These are phyloP conservation scores for Acipenser ruthenus DNA, from an alignment of 2,797 vertebrate genomes.

Conservation along the genomic window DNA sequence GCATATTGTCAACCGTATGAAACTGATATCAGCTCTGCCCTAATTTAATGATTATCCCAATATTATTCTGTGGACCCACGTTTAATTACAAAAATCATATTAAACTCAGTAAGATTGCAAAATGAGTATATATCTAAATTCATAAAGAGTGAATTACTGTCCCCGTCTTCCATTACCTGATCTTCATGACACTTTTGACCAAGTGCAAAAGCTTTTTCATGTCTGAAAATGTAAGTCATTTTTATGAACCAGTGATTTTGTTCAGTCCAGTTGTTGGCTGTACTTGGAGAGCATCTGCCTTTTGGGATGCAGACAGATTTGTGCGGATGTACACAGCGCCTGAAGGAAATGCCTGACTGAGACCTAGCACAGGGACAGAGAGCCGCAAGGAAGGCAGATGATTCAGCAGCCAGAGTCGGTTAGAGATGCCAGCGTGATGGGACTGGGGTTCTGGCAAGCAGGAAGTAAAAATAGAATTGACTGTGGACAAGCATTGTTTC, in stretches of 20 bases:
- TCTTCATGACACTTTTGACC: conserved; percentile 10
- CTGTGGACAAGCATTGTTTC: background rate
- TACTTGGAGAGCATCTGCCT: conserved; percentile 2
- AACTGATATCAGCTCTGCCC: no score
- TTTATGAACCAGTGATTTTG: conserved; percentile 1
- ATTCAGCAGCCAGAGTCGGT: background rate
- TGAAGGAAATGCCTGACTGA: background rate
- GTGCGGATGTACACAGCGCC: background rate
- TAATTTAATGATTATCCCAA: background rate
- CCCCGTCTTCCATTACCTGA: background rate
- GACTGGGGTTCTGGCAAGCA: background rate
- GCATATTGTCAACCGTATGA: no score
- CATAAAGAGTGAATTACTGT: no score
- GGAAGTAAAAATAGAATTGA: background rate
- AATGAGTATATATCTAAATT: background rate
- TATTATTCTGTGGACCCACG: background rate
- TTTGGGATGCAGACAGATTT: background rate
- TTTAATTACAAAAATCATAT: conserved; percentile 4
- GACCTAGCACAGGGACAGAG: background rate
- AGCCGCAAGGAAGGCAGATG: conserved; percentile 2
- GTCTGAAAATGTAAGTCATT: background rate
- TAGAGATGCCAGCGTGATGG: background rate
- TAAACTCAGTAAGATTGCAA: conserved; percentile 5
- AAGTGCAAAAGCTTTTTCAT: background rate
- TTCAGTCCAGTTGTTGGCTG: conserved; percentile 2